Conservation (phyloP, 2,113 vertebrate genomes). For the Podarcis muralis region DNA sequence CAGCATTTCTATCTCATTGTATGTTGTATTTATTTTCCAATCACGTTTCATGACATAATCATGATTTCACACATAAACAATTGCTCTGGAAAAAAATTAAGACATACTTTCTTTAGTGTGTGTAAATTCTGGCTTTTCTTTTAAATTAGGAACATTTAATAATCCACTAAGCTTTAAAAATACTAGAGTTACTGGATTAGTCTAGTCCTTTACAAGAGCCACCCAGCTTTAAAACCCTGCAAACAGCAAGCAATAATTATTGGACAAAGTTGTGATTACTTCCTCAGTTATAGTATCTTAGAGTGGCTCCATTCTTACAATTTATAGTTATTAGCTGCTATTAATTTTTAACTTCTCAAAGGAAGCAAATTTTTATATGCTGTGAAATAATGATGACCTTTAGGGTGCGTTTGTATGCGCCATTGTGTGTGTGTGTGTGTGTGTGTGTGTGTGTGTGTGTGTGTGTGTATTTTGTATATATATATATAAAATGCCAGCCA, state of each 20-base stretch:
- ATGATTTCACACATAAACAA: not conserved
- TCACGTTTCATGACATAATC: not conserved
- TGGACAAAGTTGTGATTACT: not conserved
- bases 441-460: no score
- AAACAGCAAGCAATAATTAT: not conserved
- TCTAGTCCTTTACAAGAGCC: not conserved
- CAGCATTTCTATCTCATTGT: not conserved
- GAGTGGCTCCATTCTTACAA: not conserved
- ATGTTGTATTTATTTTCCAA: not conserved
- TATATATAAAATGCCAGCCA: constrained; percentile 37
- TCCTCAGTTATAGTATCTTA: not conserved
- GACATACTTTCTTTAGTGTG: not conserved
- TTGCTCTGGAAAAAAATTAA: not conserved
- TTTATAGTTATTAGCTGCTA: not conserved
- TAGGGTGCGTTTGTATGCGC: not conserved
- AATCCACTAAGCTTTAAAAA: not conserved
- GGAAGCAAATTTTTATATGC: not conserved
- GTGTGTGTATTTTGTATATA: not conserved
- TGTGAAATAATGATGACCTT: not conserved
- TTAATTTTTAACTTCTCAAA: not conserved
- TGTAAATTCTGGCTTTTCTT: not conserved
- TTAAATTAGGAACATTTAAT: not conserved
- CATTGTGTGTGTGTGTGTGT: not conserved
- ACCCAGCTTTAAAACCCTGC: not conserved
- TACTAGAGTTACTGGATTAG: not conserved